Evolutionary conservation across 2,113 vertebrate genomes (phyloP).

Genomic region (Setophaga kirtlandii): DNA sequence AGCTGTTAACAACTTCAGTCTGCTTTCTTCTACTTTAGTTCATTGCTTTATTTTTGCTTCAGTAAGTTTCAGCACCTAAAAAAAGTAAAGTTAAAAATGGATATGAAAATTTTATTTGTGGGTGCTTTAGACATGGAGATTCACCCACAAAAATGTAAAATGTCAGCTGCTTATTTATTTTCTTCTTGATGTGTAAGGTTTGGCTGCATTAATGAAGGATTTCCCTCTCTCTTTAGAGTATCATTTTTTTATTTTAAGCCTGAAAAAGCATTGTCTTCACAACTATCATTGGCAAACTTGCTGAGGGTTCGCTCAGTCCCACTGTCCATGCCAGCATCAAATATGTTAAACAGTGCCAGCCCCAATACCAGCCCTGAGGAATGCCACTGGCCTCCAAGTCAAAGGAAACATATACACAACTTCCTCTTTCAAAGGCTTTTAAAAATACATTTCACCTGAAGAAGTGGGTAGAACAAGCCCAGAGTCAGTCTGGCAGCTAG

Average conservation of each 20-base stretch:
- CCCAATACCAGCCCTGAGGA: background rate
- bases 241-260: background rate
- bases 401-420: background rate
- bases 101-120: slow-evolving; percentile 27
- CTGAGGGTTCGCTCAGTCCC: background rate
- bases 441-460: background rate
- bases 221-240: background rate
- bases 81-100: slow-evolving; percentile 25
- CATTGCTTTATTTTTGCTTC: slow-evolving; percentile 31
- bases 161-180: slow-evolving; percentile 6
- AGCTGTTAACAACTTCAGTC: slow-evolving; percentile 28
- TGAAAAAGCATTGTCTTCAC: background rate
- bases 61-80: slow-evolving; percentile 11
- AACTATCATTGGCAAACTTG: background rate
- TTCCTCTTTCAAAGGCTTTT: background rate
- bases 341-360: background rate
- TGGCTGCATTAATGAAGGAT: background rate
- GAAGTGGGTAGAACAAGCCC: background rate
- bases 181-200: background rate
- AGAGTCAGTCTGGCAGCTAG: background rate
- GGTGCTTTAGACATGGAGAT: background rate
- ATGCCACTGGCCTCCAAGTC: background rate
- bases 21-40: slow-evolving; percentile 37
- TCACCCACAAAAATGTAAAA: background rate
- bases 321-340: background rate